phyloP scores from a whole-genome alignment of 2,113 vertebrate genomes.

The Heterochromis multidens region DNA sequence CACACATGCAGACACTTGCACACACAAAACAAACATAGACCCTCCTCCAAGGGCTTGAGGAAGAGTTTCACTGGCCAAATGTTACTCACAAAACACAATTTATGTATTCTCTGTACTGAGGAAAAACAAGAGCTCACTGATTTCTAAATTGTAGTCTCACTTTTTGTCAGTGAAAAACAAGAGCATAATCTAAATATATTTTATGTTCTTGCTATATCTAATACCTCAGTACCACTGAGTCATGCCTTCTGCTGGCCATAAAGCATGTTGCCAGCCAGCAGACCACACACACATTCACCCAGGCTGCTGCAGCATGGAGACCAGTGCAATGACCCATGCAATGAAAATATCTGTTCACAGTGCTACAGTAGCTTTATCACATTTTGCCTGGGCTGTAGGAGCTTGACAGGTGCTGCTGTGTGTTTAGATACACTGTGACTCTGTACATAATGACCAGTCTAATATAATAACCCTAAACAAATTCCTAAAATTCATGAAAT shows the following conservation, averaged over 20 bases:
- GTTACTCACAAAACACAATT: constrained; percentile 32
- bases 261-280: constrained; percentile 36
- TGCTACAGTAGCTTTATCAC: constrained; percentile 36
- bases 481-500: neutral
- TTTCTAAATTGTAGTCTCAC: neutral
- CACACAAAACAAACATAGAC: constrained; percentile 42
- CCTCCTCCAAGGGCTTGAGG: constrained; percentile 35
- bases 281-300: constrained; percentile 48
- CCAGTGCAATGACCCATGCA: constrained; percentile 50
- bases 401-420: constrained; percentile 28
- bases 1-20: constrained; percentile 27
- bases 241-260: constrained; percentile 41
- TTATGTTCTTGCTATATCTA: neutral
- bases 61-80: constrained; percentile 27
- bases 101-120: neutral
- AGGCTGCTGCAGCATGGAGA: constrained; percentile 20
- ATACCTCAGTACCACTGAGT: constrained; percentile 22
- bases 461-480: neutral
- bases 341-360: constrained; percentile 37
- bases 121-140: neutral
- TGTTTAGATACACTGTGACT: neutral
- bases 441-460: neutral
- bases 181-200: neutral
- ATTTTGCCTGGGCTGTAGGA: neutral
- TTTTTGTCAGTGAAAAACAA: neutral